phyloP scores from a whole-genome alignment of 1,140 invertebrate genomes.

The Apis laboriosa region DNA sequence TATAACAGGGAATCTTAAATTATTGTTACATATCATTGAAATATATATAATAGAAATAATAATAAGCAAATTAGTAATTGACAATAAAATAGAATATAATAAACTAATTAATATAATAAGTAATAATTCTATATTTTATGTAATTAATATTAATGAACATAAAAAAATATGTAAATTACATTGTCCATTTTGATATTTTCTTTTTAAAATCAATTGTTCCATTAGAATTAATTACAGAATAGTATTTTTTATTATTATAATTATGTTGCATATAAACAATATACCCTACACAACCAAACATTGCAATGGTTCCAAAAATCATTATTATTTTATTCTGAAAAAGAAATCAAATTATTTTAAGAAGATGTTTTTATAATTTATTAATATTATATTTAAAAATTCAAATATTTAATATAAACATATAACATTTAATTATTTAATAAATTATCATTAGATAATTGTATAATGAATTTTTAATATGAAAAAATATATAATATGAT shows the following conservation, averaged over 20 bases:
- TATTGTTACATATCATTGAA: conserved; percentile 30
- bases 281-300: conserved; percentile 85
- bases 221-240: conserved; percentile 87
- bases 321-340: conserved; percentile 91
- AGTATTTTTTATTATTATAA: conserved; percentile 89
- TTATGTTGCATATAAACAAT: conserved; percentile 90
- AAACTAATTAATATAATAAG: neutral
- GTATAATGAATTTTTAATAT: no score
- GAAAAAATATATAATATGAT: no score
- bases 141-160: neutral
- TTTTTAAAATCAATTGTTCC: conserved; percentile 87
- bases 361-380: neutral
- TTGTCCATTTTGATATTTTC: conserved; percentile 90
- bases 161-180: conserved; percentile 39
- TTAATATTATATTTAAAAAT: neutral
- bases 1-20: neutral
- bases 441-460: no score
- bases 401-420: neutral
- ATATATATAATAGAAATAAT: neutral
- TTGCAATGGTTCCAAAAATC: conserved; percentile 86
- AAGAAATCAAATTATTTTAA: neutral
- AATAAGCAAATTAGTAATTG: neutral
- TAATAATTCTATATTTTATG: conserved; percentile 3
- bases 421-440: no score
- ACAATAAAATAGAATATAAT: neutral